Percentiles rank a stretch among this genome's conserved stretches.
Evolutionary conservation across 2,113 vertebrate genomes (phyloP).

Genomic region (Catagonus wagneri): DNA sequence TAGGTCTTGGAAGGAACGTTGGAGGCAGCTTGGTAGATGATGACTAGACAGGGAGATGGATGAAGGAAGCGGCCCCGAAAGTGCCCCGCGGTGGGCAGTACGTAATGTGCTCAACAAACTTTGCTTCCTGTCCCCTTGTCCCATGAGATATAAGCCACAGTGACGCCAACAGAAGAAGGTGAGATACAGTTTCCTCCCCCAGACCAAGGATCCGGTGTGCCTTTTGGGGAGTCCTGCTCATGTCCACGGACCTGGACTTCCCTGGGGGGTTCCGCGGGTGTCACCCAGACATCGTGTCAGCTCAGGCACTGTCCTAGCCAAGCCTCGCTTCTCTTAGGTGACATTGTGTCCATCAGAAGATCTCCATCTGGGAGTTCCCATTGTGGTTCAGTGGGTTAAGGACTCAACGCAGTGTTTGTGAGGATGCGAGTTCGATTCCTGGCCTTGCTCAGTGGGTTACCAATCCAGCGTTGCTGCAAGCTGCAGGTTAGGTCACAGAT

Average conservation of each 20-base stretch:
- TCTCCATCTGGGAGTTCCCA: too few species aligned
- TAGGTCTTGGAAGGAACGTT: neutral
- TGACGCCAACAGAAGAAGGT: too few species aligned
- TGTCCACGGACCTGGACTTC: accelerated
- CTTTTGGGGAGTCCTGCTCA: too few species aligned
- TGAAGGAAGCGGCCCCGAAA: accelerated
- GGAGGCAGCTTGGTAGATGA: accelerated
- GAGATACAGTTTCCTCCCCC: neutral
- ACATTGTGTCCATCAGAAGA: neutral
- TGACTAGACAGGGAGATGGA: accelerated
- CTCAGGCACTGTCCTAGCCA: accelerated
- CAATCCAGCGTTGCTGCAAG: too few species aligned
- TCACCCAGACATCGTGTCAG: accelerated
- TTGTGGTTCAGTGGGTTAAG: too few species aligned
- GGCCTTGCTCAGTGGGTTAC: too few species aligned
- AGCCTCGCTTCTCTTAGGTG: neutral
- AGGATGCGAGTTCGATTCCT: too few species aligned
- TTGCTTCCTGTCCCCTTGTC: neutral
- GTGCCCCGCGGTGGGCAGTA: accelerated
- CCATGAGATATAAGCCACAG: accelerated
- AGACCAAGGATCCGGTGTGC: neutral
- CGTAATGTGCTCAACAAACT: accelerated
- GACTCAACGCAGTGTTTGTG: too few species aligned
- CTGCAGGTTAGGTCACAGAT: too few species aligned
- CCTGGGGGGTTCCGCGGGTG: neutral